Conservation (phyloP, 1,140 invertebrate genomes). For the Diuraphis noxia region DNA sequence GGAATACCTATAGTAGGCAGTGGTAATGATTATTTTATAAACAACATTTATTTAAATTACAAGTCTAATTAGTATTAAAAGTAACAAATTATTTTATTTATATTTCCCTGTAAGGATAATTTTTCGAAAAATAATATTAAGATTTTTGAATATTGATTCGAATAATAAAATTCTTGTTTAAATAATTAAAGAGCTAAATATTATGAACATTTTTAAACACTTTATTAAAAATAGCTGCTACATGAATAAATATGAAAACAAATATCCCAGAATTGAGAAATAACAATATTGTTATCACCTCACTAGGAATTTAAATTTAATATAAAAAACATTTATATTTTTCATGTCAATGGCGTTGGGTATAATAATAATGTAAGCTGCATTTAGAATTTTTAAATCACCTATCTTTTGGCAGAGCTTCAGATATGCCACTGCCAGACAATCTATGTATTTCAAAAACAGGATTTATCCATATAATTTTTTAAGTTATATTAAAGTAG, state of each 20-base stretch:
- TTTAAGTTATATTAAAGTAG: conserved; percentile 4
- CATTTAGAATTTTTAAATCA: not conserved
- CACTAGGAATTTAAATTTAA: not conserved
- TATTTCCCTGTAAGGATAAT: not conserved
- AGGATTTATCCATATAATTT: not conserved
- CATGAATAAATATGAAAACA: not conserved
- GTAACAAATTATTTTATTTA: not conserved
- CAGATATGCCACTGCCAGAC: not conserved
- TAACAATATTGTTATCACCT: not conserved
- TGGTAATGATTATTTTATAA: no score
- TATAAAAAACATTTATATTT: not conserved
- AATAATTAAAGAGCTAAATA: not conserved
- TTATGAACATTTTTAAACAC: not conserved
- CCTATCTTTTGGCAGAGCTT: not conserved
- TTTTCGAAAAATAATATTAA: not conserved
- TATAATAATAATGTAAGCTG: not conserved
- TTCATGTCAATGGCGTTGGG: not conserved
- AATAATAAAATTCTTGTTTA: not conserved
- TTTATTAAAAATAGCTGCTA: not conserved
- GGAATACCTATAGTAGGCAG: no score
- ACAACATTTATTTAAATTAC: not conserved
- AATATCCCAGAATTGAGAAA: not conserved
- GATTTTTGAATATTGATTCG: not conserved
- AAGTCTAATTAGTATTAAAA: no score
- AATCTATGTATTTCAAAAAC: not conserved